These are phyloP conservation scores for Bubo blakistoni DNA, from an alignment of 2,113 vertebrate species.

Conservation along the genomic window DNA sequence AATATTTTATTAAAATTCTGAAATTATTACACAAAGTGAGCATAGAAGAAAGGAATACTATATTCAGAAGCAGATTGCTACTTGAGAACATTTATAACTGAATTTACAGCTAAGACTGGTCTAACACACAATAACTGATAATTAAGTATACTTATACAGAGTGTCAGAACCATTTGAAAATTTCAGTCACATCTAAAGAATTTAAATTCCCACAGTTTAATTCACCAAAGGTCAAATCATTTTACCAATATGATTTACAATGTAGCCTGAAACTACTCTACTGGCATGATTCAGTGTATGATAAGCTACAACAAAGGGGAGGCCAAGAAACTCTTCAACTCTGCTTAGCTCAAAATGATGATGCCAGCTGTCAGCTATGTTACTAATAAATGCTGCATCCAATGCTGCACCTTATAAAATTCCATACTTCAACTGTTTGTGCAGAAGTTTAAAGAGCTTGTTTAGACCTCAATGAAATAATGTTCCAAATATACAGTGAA, in stretches of 20 bases:
- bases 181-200: background rate
- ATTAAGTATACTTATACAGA: background rate
- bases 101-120: background rate
- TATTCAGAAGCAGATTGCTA: background rate
- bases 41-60: background rate
- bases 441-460: background rate
- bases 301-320: background rate
- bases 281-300: background rate
- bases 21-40: background rate
- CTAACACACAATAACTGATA: background rate
- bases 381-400: background rate
- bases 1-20: background rate
- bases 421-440: background rate
- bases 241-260: background rate
- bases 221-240: background rate
- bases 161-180: background rate
- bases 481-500: background rate
- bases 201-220: background rate
- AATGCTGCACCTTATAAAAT: background rate
- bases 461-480: background rate
- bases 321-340: background rate
- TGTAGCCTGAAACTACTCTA: background rate
- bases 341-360: background rate
- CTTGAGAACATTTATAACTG: background rate
- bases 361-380: background rate